Evolutionary conservation across 2,888 invertebrate genomes (phyloP).

Genomic region (Melanargia galathea): DNA sequence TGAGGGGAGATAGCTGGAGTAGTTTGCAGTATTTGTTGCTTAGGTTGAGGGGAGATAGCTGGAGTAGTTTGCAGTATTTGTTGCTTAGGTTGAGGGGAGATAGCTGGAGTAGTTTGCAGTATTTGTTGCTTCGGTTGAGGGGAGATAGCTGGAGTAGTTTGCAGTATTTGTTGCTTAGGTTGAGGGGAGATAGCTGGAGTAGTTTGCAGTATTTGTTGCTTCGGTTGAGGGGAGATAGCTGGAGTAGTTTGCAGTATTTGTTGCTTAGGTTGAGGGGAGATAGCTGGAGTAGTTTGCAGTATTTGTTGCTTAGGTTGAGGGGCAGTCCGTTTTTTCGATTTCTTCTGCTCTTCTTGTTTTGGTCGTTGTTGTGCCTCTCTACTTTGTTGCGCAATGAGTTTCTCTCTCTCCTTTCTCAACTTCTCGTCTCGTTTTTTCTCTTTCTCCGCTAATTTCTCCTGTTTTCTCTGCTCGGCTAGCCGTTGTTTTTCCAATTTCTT

Average conservation of each 20-base stretch:
- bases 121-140: slow-evolving; percentile 9
- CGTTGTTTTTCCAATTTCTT: slow-evolving; percentile 60
- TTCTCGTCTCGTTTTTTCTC: slow-evolving; percentile 58
- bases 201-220: slow-evolving; percentile 17
- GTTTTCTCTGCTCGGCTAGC: slow-evolving; percentile 53
- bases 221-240: slow-evolving; percentile 21
- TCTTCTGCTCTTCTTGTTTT: slow-evolving; percentile 21
- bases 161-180: slow-evolving; percentile 15
- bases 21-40: slow-evolving; percentile 17
- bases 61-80: slow-evolving; percentile 22
- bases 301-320: slow-evolving; percentile 8
- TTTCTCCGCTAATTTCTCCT: slow-evolving; percentile 53
- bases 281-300: slow-evolving; percentile 26
- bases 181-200: slow-evolving; percentile 24
- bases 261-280: slow-evolving; percentile 25
- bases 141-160: slow-evolving; percentile 25
- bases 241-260: slow-evolving; percentile 22
- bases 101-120: slow-evolving; percentile 26
- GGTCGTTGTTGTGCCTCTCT: slow-evolving; percentile 42
- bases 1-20: slow-evolving; percentile 24
- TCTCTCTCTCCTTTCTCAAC: slow-evolving; percentile 49
- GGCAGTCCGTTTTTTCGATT: slow-evolving; percentile 35
- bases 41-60: slow-evolving; percentile 20
- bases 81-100: slow-evolving; percentile 11
- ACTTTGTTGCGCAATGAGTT: slow-evolving; percentile 42